phyloP scores from a whole-genome alignment of 2,113 vertebrate species.

The Epinephelus fuscoguttatus region DNA sequence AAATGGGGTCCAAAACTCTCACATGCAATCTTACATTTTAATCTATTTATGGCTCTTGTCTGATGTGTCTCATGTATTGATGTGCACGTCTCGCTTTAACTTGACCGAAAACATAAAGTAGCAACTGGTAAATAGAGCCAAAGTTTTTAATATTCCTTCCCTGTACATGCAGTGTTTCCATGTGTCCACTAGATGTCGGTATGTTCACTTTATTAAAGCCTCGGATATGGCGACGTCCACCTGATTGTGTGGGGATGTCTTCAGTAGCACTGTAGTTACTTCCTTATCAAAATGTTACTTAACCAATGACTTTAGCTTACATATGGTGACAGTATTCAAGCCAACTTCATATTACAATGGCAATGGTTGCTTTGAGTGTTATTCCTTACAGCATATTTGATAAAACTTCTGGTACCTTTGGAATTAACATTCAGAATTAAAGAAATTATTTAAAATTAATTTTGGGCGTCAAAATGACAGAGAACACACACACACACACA shows the following conservation, averaged over 20 bases:
- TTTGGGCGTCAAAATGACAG: not conserved
- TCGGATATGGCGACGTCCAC: not conserved
- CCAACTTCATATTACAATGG: not conserved
- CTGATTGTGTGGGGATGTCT: not conserved
- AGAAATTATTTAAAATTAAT: too few species aligned
- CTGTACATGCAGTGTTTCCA: not conserved
- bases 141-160: not conserved
- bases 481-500: too few species aligned
- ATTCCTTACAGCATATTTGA: not conserved
- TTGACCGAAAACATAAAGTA: not conserved
- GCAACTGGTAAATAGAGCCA: not conserved
- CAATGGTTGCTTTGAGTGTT: too few species aligned
- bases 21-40: too few species aligned
- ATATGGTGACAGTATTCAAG: not conserved
- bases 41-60: too few species aligned
- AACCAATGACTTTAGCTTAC: not conserved
- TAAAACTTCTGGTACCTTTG: not conserved
- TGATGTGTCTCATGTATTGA: too few species aligned
- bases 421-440: too few species aligned
- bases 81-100: too few species aligned
- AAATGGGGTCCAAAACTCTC: too few species aligned
- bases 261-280: not conserved
- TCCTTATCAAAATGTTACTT: not conserved
- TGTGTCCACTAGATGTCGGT: conserved; percentile 59
- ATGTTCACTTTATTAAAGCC: not conserved